Evolutionary conservation across 1,140 invertebrate species (phyloP), one percentile per base, ranked within the genome.

Genomic region (Berghia stephanieae): DNA sequence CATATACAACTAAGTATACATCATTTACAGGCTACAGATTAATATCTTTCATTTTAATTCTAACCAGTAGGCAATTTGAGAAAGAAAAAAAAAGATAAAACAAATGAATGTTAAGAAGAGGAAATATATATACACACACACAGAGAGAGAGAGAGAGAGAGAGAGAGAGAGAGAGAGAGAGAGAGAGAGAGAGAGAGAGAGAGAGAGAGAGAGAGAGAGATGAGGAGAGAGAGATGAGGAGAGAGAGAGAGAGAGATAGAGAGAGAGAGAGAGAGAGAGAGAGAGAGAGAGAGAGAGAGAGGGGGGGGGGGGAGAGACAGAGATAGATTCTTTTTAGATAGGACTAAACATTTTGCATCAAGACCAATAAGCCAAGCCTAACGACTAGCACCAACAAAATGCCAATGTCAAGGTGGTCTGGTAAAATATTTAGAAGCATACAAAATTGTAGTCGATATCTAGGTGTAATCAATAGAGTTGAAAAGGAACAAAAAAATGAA

Each of bases 231-330:
- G 66, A 38, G 46, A 52, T 49, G 46, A 78, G 68, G 34, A 79
- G 68, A 69, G 75, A 79, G 63, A 79, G n/a, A 43, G 60, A 76
- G 27, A 49, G 73, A 4, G 77, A 63, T 27, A 72, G 76, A 21
- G 75, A 78, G 1, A 71, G 75, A 43, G 69, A 77, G 8, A 74
- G 67, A 63, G 57, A 78, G 3, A 60, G 68, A 6, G 80, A 81
- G 5, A 77, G 78, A 18, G 69, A 79, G 18, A 42, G 66, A 46
- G 34, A 40, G 18, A 67, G 60, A 43, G n/a, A 31, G 60, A 73
- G 77, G 52, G 52, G 4, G 36, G 21, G 69, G 2, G 16, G 24
- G 24, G 69, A 18, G 43, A 27, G 34, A 71, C 43, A 49, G 21
- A 46, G 5, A 71, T 46, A 46, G 21, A 24, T 13, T 49, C 46